Percentiles rank a stretch among this genome's conserved stretches.
phyloP scores from a whole-genome alignment of 1,140 invertebrate genomes.

The Copidosoma floridanum region DNA sequence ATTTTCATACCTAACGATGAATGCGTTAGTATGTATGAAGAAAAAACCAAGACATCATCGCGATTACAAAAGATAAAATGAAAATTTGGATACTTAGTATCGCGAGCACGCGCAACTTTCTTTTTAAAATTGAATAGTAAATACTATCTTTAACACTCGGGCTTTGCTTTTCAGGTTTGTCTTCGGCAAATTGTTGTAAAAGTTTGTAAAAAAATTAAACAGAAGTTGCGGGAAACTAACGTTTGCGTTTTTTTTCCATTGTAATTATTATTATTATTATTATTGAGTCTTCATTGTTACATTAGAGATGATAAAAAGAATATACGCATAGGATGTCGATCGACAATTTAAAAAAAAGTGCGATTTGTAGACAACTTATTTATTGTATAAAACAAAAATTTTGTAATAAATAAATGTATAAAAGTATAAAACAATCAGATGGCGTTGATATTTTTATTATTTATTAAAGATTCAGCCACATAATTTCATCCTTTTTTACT shows the following conservation, averaged over 20 bases:
- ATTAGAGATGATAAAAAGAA: too few species aligned
- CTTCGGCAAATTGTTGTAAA: slow-evolving; percentile 18
- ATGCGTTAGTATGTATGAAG: background rate
- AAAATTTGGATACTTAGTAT: slow-evolving; percentile 1
- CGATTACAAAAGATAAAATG: background rate
- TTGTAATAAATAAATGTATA: too few species aligned
- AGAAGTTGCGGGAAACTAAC: background rate
- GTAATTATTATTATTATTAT: background rate
- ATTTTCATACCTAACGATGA: background rate
- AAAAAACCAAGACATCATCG: slow-evolving; percentile 10
- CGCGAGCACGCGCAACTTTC: slow-evolving; percentile 14
- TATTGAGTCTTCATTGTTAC: background rate
- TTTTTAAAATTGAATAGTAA: too few species aligned
- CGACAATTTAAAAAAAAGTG: too few species aligned
- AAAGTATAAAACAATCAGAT: too few species aligned
- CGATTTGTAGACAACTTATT: too few species aligned
- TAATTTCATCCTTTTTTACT: too few species aligned
- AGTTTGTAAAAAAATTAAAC: background rate
- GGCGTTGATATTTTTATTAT: too few species aligned
- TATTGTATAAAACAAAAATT: too few species aligned
- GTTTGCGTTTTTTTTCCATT: background rate
- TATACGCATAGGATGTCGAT: too few species aligned
- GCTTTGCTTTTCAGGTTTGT: slow-evolving; percentile 12
- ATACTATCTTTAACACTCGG: background rate
- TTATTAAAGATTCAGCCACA: too few species aligned